These are phyloP conservation scores for Heloderma charlesbogerti DNA, from an alignment of 2,113 vertebrate genomes.

Conservation along the genomic window DNA sequence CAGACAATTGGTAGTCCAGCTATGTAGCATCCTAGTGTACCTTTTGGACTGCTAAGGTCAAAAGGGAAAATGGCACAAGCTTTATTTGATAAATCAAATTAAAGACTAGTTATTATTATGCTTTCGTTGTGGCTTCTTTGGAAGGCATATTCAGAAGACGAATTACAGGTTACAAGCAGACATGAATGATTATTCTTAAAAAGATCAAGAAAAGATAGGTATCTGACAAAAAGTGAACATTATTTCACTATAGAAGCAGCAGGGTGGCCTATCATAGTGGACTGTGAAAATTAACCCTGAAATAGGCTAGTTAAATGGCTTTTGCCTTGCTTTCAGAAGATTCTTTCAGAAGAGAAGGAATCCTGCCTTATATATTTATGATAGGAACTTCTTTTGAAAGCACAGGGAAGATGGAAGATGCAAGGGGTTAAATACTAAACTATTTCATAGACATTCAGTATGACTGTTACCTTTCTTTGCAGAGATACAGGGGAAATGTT, in stretches of 20 bases:
- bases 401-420: not conserved
- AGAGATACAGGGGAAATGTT: not conserved
- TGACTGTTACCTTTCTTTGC: not conserved
- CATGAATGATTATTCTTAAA: not conserved
- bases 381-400: not conserved
- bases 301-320: not conserved
- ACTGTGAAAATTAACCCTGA: not conserved
- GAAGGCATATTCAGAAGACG: constrained; percentile 1
- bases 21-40: not conserved
- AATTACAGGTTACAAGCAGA: constrained; percentile 18
- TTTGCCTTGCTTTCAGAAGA: not conserved
- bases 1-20: not conserved
- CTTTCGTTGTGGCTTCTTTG: not conserved
- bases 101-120: not conserved
- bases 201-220: not conserved
- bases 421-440: not conserved
- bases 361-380: not conserved
- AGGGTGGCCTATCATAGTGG: not conserved
- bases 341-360: not conserved
- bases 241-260: not conserved
- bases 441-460: not conserved
- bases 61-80: not conserved
- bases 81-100: not conserved
- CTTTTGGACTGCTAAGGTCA: not conserved
- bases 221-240: too few species aligned